Conservation (phyloP, 2,888 invertebrate species). For the Drosophila engyochracea region DNA sequence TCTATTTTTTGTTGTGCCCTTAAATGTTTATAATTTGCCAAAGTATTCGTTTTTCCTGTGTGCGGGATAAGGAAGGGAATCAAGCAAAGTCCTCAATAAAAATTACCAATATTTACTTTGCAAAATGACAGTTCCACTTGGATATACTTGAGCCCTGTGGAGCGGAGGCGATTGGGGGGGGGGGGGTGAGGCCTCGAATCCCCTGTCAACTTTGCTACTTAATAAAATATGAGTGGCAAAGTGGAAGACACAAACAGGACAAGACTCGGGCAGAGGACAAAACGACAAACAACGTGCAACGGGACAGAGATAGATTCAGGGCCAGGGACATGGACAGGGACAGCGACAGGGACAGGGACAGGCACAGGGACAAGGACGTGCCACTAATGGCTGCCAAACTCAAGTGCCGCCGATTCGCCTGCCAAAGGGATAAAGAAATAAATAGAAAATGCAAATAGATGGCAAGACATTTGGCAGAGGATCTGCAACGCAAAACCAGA, state of each 20-base stretch:
- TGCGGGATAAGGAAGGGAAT: slow-evolving; percentile 58
- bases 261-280: slow-evolving; percentile 31
- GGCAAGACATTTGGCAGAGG: slow-evolving; percentile 72
- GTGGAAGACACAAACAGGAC: slow-evolving; percentile 59
- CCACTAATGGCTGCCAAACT: slow-evolving; percentile 74
- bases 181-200: slow-evolving; percentile 59
- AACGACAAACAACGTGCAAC: slow-evolving; percentile 21
- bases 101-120: slow-evolving; percentile 82
- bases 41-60: slow-evolving; percentile 40
- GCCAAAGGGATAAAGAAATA: slow-evolving; percentile 77
- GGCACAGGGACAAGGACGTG: slow-evolving; percentile 57
- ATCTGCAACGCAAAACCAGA: slow-evolving; percentile 33
- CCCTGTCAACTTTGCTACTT: slow-evolving; percentile 81
- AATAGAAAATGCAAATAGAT: slow-evolving; percentile 81
- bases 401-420: slow-evolving; percentile 62
- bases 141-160: slow-evolving; percentile 7
- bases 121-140: slow-evolving; percentile 74
- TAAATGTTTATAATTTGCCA: slow-evolving; percentile 71
- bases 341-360: not conserved
- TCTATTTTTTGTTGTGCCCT: slow-evolving; percentile 10
- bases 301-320: not conserved
- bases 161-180: not conserved
- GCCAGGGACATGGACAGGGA: not conserved
- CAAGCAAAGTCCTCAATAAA: slow-evolving; percentile 78
- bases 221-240: slow-evolving; percentile 80